Base-by-base conservation (phyloP, 1,140 invertebrate genomes). In the Calliopsis andreniformis region DNA sequence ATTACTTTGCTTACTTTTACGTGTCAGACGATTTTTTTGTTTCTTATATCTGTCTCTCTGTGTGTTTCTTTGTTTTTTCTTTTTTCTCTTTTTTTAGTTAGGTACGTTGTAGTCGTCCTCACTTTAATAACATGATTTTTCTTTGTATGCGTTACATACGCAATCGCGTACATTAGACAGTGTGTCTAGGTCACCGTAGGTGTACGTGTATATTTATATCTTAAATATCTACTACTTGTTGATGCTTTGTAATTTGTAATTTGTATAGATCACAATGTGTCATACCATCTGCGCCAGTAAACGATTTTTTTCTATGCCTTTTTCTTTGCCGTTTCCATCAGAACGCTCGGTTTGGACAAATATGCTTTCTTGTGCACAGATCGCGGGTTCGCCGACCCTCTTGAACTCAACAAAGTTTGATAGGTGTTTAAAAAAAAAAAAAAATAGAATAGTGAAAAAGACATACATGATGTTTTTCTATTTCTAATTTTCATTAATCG, bases 201-300 rank as follows among this genome's bases (percentile, higher is more conserved):
- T 77, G 79, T 75, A 73, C 72, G 67, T 82, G 71, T 78, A 61
- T 86, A 53, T 77, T 81, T 83, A 87, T 86, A 83, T 82, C 84
- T 90, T 89, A 90, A 88, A 85, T 89, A 89, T 88, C 82, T 90
- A 90, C 86, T 90, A 90, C 87, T 90, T 89, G 75, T 88, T 89
- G 86, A 89, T 89, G 86, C 76, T 91, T 90, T 89, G 87, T 90
- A 87, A 88, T 89, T 88, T 87, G 70, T 87, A 83, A 83, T 84
- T 90, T 89, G 78, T 89, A 89, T 90, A 90, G 88, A 91, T 91
- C 90, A 91, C 90, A 91, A 91, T 88, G 76, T 88, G 86, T 90
- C 88, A 89, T 89, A 90, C 89, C 88, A 89, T 84, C 86, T 86
- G 85, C 86, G 85, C 83, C 88, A 89, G 80, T 88, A 76, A 89